phyloP scores from a whole-genome alignment of 2,113 vertebrate species.

The Nematolebias whitei region DNA sequence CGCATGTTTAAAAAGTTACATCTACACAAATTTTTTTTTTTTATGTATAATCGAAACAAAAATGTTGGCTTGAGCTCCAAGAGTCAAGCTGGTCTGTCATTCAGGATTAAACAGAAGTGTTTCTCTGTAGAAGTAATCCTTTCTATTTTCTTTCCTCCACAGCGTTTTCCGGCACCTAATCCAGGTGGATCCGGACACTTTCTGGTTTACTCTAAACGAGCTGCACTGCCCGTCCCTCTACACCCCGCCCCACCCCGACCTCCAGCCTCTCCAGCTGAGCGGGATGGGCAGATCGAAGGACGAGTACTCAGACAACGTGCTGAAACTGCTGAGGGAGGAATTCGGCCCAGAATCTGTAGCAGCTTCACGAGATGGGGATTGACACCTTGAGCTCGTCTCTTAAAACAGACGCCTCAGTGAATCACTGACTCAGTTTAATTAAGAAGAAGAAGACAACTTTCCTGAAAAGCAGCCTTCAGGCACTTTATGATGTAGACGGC shows the following conservation, averaged over 20 bases:
- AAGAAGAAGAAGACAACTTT: constrained; percentile 11
- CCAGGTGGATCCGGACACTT: constrained; percentile 84
- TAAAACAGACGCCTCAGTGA: not conserved
- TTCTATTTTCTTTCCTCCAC: not conserved
- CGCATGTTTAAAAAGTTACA: no score
- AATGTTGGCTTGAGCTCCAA: no score
- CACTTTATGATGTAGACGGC: constrained; percentile 12
- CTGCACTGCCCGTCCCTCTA: constrained; percentile 77
- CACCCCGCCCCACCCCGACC: constrained; percentile 80
- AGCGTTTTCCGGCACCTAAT: constrained; percentile 89
- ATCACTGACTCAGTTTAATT: not conserved
- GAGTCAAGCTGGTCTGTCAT: constrained; percentile 13
- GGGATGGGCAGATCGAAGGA: constrained; percentile 68
- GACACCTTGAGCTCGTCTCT: not conserved
- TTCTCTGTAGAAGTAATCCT: constrained; percentile 15
- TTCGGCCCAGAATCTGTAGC: constrained; percentile 40
- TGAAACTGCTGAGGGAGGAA: constrained; percentile 78
- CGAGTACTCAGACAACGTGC: constrained; percentile 83
- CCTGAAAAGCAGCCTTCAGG: constrained; percentile 18
- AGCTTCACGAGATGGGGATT: constrained; percentile 8
- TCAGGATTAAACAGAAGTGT: constrained; percentile 26
- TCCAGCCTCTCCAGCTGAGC: constrained; percentile 72
- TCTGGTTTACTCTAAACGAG: constrained; percentile 87
- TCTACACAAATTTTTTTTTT: no score
- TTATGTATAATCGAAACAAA: no score